Evolutionary conservation across 2,113 vertebrate species (phyloP).

Genomic region (Triplophysa siluroides): DNA sequence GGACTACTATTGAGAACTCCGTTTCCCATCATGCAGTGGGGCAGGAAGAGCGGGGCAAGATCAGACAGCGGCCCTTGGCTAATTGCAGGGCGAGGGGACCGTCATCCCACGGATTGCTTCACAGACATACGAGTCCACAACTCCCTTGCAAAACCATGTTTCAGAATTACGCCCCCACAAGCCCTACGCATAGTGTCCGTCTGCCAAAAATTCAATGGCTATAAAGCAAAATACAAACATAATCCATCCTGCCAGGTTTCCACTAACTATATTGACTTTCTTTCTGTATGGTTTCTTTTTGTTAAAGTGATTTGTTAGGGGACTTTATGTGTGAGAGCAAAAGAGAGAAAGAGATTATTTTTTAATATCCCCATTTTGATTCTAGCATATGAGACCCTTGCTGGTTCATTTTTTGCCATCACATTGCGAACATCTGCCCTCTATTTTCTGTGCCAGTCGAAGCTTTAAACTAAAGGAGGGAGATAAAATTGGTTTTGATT

Average conservation of each 20-base stretch:
- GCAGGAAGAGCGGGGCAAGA: conserved; percentile 43
- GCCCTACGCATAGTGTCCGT: neutral
- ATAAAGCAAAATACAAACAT: neutral
- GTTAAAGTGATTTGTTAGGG: neutral
- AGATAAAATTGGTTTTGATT: conserved; percentile 43
- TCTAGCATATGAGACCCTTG: conserved; percentile 10
- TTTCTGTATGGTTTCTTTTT: neutral
- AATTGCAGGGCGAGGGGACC: conserved; percentile 5
- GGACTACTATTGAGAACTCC: conserved; percentile 62
- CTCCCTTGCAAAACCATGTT: neutral
- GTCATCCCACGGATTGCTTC: neutral
- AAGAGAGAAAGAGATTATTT: conserved; percentile 19
- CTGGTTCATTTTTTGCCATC: conserved; percentile 44
- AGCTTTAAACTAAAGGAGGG: conserved; percentile 18
- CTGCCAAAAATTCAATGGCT: neutral
- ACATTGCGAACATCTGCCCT: conserved; percentile 58
- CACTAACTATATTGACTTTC: conserved; percentile 2
- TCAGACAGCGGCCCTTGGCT: conserved; percentile 22
- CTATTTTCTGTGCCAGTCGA: conserved; percentile 57
- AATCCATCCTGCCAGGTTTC: neutral
- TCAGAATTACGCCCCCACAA: too few species aligned
- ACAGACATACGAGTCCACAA: conserved; percentile 25
- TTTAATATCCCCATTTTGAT: conserved; percentile 32
- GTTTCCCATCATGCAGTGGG: conserved; percentile 61
- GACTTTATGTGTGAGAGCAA: neutral